Percentiles rank a stretch among this genome's conserved stretches.
Conservation (phyloP, 2,888 invertebrate genomes). For the Mythimna ferrago region DNA sequence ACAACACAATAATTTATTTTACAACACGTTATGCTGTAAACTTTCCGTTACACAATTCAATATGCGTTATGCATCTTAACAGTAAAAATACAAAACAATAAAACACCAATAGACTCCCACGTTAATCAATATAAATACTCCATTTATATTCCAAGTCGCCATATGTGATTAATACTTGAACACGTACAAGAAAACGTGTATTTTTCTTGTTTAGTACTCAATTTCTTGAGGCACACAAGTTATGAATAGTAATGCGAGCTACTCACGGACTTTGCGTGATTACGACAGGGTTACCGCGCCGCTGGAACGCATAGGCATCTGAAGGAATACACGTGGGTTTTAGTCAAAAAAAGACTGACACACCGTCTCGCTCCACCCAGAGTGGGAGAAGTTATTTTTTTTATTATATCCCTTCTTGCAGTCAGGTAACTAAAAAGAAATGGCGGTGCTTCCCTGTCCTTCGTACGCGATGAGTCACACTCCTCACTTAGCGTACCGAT, state of each 20-base stretch:
- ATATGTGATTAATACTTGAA: constrained; percentile 24
- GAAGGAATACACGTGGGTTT: no score
- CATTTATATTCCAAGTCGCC: constrained; percentile 54
- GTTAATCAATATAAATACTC: constrained; percentile 44
- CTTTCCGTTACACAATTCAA: constrained; percentile 11
- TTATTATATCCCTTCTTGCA: no score
- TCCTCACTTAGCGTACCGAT: no score
- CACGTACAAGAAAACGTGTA: constrained; percentile 35
- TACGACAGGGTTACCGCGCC: no score
- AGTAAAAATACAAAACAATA: constrained; percentile 38
- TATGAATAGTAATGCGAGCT: constrained; percentile 46
- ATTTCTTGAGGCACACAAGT: constrained; percentile 45
- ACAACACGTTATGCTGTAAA: neutral
- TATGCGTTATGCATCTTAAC: constrained; percentile 20
- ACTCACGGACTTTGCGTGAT: neutral
- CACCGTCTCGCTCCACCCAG: no score
- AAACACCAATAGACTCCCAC: constrained; percentile 17
- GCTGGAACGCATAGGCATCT: no score
- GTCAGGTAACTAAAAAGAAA: no score
- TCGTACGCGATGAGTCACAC: no score
- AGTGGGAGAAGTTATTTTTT: no score
- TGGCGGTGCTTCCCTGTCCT: no score
- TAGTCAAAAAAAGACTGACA: no score
- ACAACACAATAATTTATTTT: neutral
- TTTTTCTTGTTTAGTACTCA: constrained; percentile 25